Evolutionary conservation across 2,888 invertebrate species (phyloP).

Genomic region (Melitaea athalia): DNA sequence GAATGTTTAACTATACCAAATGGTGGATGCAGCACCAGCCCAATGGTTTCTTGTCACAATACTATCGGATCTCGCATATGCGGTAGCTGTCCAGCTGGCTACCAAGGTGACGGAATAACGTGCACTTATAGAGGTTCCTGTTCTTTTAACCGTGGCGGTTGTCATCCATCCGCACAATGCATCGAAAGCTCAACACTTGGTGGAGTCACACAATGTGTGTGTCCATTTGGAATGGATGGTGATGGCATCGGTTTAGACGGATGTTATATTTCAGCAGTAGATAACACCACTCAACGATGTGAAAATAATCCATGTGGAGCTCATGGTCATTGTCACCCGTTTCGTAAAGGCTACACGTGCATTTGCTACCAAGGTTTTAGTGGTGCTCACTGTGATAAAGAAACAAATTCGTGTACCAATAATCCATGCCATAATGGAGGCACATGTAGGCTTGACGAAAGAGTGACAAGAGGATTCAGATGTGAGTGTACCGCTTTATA

Average conservation of each 20-base stretch:
- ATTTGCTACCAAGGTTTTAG: constrained; percentile 83
- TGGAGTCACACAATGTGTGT: constrained; percentile 86
- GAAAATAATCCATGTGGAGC: constrained; percentile 78
- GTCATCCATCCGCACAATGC: constrained; percentile 91
- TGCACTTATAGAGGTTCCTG: constrained; percentile 88
- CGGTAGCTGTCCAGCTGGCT: constrained; percentile 94
- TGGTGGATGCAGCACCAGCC: constrained; percentile 93
- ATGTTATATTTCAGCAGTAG: constrained; percentile 76
- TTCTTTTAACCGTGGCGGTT: constrained; percentile 90
- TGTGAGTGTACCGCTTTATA: constrained; percentile 87
- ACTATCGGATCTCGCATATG: constrained; percentile 93
- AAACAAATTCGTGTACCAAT: constrained; percentile 83
- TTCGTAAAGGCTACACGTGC: constrained; percentile 77
- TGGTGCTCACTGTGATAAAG: constrained; percentile 84
- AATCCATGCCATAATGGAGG: constrained; percentile 93
- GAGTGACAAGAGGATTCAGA: constrained; percentile 56
- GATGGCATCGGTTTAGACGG: constrained; percentile 90
- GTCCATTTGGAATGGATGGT: constrained; percentile 90
- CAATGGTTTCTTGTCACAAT: constrained; percentile 93
- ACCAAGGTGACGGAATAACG: constrained; percentile 89
- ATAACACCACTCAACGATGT: constrained; percentile 71
- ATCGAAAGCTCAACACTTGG: constrained; percentile 83
- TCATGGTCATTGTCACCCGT: constrained; percentile 83
- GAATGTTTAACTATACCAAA: constrained; percentile 92
- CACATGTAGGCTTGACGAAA: constrained; percentile 81